phyloP scores from a whole-genome alignment of 2,113 vertebrate species.

The Oncorhynchus keta region DNA sequence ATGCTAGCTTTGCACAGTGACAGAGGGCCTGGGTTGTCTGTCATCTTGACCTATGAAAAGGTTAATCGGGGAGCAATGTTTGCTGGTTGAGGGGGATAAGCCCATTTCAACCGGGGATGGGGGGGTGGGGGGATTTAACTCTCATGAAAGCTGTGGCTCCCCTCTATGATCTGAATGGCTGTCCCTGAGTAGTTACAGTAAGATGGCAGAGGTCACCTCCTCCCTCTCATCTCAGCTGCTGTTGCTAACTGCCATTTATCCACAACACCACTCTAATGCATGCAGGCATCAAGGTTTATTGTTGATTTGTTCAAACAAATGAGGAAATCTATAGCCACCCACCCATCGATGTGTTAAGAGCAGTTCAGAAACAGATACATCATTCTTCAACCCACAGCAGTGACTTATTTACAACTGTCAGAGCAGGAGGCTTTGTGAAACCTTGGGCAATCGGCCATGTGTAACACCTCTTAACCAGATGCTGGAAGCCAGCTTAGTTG shows the following conservation, averaged over 20 bases:
- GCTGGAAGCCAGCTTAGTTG: neutral
- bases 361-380: neutral
- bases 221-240: neutral
- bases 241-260: neutral
- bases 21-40: neutral
- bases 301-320: slow-evolving; percentile 2
- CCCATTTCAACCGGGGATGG: slow-evolving; percentile 42
- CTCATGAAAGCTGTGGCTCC: slow-evolving; percentile 50
- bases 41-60: slow-evolving; percentile 41
- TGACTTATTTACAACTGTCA: slow-evolving; percentile 10
- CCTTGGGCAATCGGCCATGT: neutral
- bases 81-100: slow-evolving; percentile 53
- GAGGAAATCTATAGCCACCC: neutral
- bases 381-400: slow-evolving; percentile 1
- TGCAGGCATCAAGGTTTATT: neutral
- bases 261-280: slow-evolving; percentile 15
- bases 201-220: slow-evolving; percentile 13
- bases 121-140: slow-evolving; percentile 60
- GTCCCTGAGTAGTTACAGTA: slow-evolving; percentile 2
- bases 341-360: neutral
- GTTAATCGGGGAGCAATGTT: slow-evolving; percentile 33
- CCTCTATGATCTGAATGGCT: slow-evolving; percentile 45
- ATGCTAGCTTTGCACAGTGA: slow-evolving; percentile 12
- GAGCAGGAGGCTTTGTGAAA: neutral
- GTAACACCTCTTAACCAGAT: slow-evolving; percentile 1